Evolutionary conservation across 2,113 vertebrate genomes (phyloP), one percentile per base, ranked within the genome.

Genomic region (Mastomys coucha): DNA sequence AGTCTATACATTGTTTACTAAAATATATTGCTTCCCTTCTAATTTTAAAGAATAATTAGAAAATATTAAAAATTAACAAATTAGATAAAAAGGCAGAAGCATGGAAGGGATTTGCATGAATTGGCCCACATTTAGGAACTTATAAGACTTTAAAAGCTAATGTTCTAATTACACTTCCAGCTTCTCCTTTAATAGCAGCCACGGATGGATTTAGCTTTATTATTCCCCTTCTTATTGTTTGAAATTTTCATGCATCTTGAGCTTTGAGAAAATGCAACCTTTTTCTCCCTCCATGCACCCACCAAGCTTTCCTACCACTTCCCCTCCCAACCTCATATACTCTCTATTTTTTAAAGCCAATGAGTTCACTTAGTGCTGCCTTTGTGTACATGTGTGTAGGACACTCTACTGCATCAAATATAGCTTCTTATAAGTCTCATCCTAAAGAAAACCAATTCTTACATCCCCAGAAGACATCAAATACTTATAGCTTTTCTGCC

Each of bases 61-160:
- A 93, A 95, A 45, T 53, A 91, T 77, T 65, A 58, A 91, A 92
- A 80, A 80, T 49, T 78, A 80, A 24, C 22, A 93, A 91, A 67
- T 94, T 70, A 42, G 9, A 31, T 86, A 36, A 94, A 94, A 73
- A 13, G 36, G 22, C 67, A 51, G 91, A 78, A 73, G 10, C 14
- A 91, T 53, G 11, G 88, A 63, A 91, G 7, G 11, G 67, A 89
- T 73, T 91, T 91, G 10, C 17, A 51, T 20, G 8, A 76, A 81
- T 77, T 91, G 88, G 7, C 22, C n/a, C 45, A 42, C 14, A 16
- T 65, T 77, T 80, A 91, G 14, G 31, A 82, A 7, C 53, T 82
- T 73, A 20, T 72, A 84, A 19, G 67, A 49, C 5, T 78, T 36
- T 5, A 39, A 91, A 6, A 77, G 14, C 5, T 84, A 89, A 96